Conservation (phyloP, 1,140 invertebrate species). For the Atta cephalotes region DNA sequence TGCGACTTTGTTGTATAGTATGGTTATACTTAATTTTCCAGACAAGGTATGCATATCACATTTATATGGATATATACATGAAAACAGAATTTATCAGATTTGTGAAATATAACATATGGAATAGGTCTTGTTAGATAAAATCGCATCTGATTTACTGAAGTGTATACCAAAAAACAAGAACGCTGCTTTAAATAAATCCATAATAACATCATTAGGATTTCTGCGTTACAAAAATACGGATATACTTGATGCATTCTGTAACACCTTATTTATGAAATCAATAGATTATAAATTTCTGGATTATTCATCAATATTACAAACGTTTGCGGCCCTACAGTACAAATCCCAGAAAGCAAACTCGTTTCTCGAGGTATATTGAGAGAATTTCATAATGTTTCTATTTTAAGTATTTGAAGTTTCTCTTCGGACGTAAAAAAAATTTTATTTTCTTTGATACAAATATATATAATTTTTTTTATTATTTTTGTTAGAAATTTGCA, state of each 20-base stretch:
- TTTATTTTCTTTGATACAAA: not conserved
- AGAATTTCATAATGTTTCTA: not conserved
- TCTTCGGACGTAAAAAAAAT: not conserved
- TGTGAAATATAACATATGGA: not conserved
- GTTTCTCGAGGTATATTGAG: constrained; percentile 18
- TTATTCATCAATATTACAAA: constrained; percentile 46
- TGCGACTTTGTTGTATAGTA: constrained; percentile 38
- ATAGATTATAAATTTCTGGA: constrained; percentile 18
- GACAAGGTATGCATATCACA: constrained; percentile 26
- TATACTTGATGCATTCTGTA: constrained; percentile 23
- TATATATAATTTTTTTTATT: not conserved
- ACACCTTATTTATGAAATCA: constrained; percentile 14
- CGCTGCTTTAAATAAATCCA: constrained; percentile 30
- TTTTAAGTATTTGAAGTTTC: not conserved
- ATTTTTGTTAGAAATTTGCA: constrained; percentile 18
- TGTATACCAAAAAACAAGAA: constrained; percentile 1
- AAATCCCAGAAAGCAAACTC: not conserved
- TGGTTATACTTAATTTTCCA: constrained; percentile 42
- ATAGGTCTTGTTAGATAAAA: constrained; percentile 38
- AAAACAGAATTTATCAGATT: not conserved
- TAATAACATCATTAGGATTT: constrained; percentile 51
- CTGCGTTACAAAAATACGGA: constrained; percentile 30
- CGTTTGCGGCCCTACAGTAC: constrained; percentile 31
- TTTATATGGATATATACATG: not conserved
- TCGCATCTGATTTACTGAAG: constrained; percentile 8